Base-by-base conservation (phyloP, 2,797 vertebrate genomes). In the Zenarchopterus dispar region DNA sequence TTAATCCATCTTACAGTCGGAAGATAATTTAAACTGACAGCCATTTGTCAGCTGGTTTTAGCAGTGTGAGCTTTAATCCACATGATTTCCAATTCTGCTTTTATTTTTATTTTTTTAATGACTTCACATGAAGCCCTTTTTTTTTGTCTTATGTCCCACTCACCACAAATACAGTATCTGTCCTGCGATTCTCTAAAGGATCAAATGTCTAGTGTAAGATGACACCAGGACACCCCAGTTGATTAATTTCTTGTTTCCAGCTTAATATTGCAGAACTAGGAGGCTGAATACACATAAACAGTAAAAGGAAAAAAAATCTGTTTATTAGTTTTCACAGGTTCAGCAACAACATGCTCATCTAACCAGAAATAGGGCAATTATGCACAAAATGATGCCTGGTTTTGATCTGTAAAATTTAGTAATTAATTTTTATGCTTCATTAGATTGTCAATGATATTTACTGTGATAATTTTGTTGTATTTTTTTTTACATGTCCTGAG, bases 251-350 rank as follows among this genome's bases (percentile, higher is more conserved):
- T 67, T 76, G 44, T 44, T 41, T n/a, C 43, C 39, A 2, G 82
- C 89, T 48, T 78, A 66, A 1, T 69, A 56, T 61, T 89, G 85
- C 60, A 93, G 71, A 62, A 93, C 92, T 51, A 89, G 28, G 49
- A 90, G 67, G 53, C 62, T 46, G 67, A 17, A 67, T 1, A 26
- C 1, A 6, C n/a, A 61, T 2, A 49, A 24, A 33, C 10, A 57
- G 13, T 23, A n/a, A 33, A 6, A 47, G 17, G 18, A 55, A 45
- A 56, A 55, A 47, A 33, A 31, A 28, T 3, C 2, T 28, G 28
- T 28, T 7, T 28, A 8, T 28, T 28, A 28, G 28, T 7, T 28
- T 28, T 28, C 28, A 28, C 28, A 36, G 9, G 11, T 36, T 36
- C 33, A 36, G 2, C 13, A 36, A 36, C 33, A 36, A 36, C 33